These are phyloP conservation scores for Hepsetus odoe DNA, from an alignment of 2,113 vertebrate genomes.

Conservation along the genomic window DNA sequence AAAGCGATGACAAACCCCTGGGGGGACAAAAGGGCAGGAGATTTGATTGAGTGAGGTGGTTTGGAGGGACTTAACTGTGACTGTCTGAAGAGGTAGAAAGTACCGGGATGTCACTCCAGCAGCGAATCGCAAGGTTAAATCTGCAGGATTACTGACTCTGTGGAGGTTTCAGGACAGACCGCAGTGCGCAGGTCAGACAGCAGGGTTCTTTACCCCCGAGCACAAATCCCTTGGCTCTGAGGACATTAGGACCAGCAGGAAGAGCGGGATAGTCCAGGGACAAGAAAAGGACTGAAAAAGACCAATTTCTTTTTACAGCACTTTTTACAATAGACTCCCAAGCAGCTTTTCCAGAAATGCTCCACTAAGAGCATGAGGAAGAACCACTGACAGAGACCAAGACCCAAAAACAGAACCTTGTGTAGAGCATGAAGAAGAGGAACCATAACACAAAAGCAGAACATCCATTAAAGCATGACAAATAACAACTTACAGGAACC, in stretches of 20 bases:
- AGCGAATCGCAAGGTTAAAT: neutral
- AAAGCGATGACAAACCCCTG: conserved; percentile 24
- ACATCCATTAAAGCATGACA: too few relatives aligned
- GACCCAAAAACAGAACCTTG: neutral
- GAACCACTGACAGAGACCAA: too few relatives aligned
- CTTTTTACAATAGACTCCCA: too few relatives aligned
- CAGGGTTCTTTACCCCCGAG: neutral
- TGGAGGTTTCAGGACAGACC: neutral
- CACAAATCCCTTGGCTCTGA: neutral
- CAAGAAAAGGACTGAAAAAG: neutral
- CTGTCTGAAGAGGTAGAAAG: conserved; percentile 5
- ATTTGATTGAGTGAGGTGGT: conserved; percentile 24
- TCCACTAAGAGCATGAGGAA: too few relatives aligned
- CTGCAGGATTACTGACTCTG: neutral
- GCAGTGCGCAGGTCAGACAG: neutral
- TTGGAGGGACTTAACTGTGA: neutral
- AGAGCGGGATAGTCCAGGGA: neutral
- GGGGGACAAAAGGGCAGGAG: conserved; percentile 5
- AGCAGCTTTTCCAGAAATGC: too few relatives aligned
- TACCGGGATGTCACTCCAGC: neutral
- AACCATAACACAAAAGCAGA: too few relatives aligned
- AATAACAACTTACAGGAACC: too few relatives aligned
- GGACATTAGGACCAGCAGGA: neutral
- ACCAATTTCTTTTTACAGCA: too few relatives aligned
- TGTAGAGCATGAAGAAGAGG: neutral